Conservation (phyloP, 2,888 invertebrate genomes). For the Ariolimax columbianus region DNA sequence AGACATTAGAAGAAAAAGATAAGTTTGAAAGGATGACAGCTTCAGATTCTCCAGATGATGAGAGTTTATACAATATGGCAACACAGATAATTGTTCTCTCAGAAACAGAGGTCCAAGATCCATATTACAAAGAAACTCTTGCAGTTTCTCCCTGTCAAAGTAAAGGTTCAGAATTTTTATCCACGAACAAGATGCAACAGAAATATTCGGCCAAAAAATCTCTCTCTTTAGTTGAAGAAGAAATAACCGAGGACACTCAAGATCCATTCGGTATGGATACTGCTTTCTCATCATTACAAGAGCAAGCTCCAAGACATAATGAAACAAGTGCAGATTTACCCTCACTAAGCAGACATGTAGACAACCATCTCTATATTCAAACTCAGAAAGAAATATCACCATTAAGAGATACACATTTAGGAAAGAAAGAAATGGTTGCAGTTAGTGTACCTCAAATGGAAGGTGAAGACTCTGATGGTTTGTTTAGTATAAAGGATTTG, state of each 20-base stretch:
- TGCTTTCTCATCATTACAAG: neutral
- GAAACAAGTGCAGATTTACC: neutral
- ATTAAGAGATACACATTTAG: neutral
- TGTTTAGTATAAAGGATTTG: neutral
- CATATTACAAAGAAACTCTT: neutral
- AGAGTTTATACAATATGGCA: neutral
- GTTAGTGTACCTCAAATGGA: neutral
- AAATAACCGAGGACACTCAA: constrained; percentile 1
- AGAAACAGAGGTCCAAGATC: neutral
- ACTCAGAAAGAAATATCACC: neutral
- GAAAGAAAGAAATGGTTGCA: neutral
- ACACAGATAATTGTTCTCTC: neutral
- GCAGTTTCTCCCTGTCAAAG: neutral
- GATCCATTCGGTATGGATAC: neutral
- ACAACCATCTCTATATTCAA: neutral
- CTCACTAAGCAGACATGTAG: neutral
- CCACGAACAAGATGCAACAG: neutral
- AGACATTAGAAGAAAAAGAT: neutral
- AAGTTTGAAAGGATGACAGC: neutral
- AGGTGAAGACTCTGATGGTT: neutral
- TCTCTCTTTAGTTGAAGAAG: neutral
- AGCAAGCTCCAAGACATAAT: neutral
- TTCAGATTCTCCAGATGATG: neutral
- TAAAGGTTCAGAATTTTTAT: neutral
- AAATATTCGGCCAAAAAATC: neutral